These are phyloP conservation scores for Troides oblongomaculatus DNA, from an alignment of 2,888 invertebrate genomes.

Conservation along the genomic window DNA sequence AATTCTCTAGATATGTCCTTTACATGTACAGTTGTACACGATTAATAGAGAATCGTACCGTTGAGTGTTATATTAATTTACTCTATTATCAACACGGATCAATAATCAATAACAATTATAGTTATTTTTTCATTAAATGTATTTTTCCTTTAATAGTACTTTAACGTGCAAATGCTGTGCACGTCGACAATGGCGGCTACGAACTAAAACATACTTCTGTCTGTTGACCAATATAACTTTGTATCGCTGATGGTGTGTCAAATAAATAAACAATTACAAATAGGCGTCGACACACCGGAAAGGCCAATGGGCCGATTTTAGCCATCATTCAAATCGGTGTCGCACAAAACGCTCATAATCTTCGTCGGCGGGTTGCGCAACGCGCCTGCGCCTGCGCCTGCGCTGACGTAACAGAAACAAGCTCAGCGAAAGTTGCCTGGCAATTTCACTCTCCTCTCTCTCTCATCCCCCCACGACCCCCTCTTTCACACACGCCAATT, in stretches of 20 bases:
- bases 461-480: constrained; percentile 55
- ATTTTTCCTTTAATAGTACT: too few species aligned
- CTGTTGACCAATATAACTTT: too few species aligned
- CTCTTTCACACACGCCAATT: constrained; percentile 45
- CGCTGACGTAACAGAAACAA: constrained; percentile 73
- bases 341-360: constrained; percentile 69
- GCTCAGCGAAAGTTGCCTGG: constrained; percentile 75
- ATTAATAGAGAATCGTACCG: too few species aligned
- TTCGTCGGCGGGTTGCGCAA: constrained; percentile 62
- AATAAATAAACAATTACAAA: constrained; percentile 1
- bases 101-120: constrained; percentile 23
- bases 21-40: too few species aligned
- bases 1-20: too few species aligned
- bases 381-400: constrained; percentile 40
- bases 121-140: too few species aligned
- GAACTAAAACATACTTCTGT: too few species aligned
- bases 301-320: constrained; percentile 65
- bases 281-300: constrained; percentile 50
- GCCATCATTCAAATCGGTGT: constrained; percentile 72
- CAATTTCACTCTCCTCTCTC: constrained; percentile 74
- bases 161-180: too few species aligned
- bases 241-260: too few species aligned
- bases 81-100: constrained; percentile 2
- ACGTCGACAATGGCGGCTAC: too few species aligned
- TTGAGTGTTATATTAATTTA: too few species aligned